phyloP scores from a whole-genome alignment of 35 echinoderm and acorn worm genomes.

The Ptychodera flava region DNA sequence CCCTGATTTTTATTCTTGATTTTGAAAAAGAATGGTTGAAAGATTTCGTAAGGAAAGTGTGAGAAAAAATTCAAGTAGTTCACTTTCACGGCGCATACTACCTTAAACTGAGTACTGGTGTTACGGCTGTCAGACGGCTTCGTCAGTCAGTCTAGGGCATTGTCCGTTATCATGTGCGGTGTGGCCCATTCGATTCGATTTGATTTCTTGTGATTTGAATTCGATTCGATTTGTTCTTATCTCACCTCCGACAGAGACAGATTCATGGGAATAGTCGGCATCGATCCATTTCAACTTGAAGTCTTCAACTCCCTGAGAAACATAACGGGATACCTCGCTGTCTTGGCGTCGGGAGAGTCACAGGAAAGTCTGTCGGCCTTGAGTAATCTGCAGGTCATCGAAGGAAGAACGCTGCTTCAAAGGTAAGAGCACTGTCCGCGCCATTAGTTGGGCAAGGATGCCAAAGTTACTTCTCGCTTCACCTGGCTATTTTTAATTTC shows the following conservation, averaged over 20 bases:
- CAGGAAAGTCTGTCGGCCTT: not conserved
- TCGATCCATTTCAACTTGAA: not conserved
- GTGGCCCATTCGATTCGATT: not conserved
- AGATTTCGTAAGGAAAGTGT: too few relatives aligned
- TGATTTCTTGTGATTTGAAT: not conserved
- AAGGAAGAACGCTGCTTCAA: not conserved
- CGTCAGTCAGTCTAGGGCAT: not conserved
- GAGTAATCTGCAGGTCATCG: not conserved
- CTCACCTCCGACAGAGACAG: not conserved
- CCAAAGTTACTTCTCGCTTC: not conserved
- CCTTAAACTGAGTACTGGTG: not conserved
- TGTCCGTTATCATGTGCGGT: not conserved
- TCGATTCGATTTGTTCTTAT: not conserved
- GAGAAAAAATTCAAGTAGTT: too few relatives aligned
- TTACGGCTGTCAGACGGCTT: not conserved
- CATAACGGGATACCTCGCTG: not conserved
- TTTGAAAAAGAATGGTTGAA: too few relatives aligned
- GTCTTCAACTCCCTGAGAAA: not conserved
- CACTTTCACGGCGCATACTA: not conserved
- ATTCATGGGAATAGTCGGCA: not conserved
- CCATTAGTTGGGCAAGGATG: not conserved
- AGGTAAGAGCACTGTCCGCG: not conserved
- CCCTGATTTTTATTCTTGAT: too few relatives aligned
- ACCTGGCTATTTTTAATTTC: not conserved
- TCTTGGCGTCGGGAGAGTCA: not conserved